Evolutionary conservation across 2,888 invertebrate species (phyloP).

Genomic region (Catocala sponsa): DNA sequence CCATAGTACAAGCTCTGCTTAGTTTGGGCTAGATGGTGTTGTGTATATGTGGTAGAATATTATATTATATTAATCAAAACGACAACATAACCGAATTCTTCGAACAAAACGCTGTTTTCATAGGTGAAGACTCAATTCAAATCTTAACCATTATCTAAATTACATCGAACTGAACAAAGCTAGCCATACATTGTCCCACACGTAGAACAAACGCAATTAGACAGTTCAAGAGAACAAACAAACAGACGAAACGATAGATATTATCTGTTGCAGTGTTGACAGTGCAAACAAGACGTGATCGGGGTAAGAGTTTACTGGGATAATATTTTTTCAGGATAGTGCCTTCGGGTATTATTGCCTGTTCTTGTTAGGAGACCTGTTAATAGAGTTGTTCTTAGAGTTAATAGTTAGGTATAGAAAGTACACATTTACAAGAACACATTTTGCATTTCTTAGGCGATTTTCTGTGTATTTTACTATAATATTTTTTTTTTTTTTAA

Average conservation of each 20-base stretch:
- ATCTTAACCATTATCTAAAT: background rate
- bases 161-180: background rate
- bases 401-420: background rate
- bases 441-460: too few relatives aligned
- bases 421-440: too few relatives aligned
- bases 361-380: background rate
- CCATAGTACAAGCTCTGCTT: too few relatives aligned
- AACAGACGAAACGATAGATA: slow-evolving; percentile 55
- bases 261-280: slow-evolving; percentile 58
- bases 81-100: too few relatives aligned
- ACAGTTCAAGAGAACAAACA: slow-evolving; percentile 43
- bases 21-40: too few relatives aligned
- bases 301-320: slow-evolving; percentile 56
- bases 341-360: slow-evolving; percentile 24
- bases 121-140: too few relatives aligned
- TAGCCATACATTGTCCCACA: slow-evolving; percentile 42
- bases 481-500: too few relatives aligned
- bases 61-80: too few relatives aligned
- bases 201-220: slow-evolving; percentile 77
- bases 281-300: slow-evolving; percentile 66
- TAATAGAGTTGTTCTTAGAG: too few relatives aligned
- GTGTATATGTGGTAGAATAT: too few relatives aligned
- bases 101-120: too few relatives aligned
- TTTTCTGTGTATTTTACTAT: too few relatives aligned
- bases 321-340: slow-evolving; percentile 70